Base-by-base conservation (phyloP, 2,113 vertebrate species). In the Murina feae region DNA sequence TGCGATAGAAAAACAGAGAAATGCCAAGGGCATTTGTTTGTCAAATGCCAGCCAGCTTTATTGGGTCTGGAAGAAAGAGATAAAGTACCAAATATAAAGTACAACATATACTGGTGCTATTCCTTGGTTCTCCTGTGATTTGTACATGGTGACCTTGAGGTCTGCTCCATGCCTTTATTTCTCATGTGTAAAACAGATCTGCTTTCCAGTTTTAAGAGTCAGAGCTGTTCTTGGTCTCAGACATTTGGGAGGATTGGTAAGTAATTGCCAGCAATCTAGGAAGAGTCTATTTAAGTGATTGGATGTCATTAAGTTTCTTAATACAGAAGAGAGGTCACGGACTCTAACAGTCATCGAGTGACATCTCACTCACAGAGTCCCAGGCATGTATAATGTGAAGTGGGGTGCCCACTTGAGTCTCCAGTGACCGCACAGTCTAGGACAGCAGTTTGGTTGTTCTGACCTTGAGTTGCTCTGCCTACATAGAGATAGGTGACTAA, bases 1-100 rank as follows among this genome's bases (percentile, higher is more conserved):
- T 55, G 28, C 17, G 51, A 60, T 28, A 78, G n/a, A 58, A 66
- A 81, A 65, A 44, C 55, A 90, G 44, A 90, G 75, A 72, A 76
- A 65, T 25, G 74, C 87, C 90, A 91, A 93, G n/a, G 69, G 44
- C 87, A 89, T 66, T 68, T 88, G 80, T 90, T 44, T 88, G 60
- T 86, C 55, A 86, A 94, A 82, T 44, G 79, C 60, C 42, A 71
- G 49, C 63, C 74, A 58, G 69, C 32, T 69, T 17, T 21, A 2
- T 2, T 44, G 74, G n/a, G 65, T n/a, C 93, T 96, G 86, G 53
- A 17, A 88, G 79, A 66, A 66, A 80, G 49, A 75, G 84, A 93
- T 44, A 84, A 74, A 68, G 23, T 30, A 44, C 5, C 14, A 55
- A 55, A 12, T 13, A 30, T 8, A 71, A 75, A 94, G 90, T 11